Base-by-base conservation (phyloP, 2,797 vertebrate genomes). In the Gorsachius magnificus region DNA sequence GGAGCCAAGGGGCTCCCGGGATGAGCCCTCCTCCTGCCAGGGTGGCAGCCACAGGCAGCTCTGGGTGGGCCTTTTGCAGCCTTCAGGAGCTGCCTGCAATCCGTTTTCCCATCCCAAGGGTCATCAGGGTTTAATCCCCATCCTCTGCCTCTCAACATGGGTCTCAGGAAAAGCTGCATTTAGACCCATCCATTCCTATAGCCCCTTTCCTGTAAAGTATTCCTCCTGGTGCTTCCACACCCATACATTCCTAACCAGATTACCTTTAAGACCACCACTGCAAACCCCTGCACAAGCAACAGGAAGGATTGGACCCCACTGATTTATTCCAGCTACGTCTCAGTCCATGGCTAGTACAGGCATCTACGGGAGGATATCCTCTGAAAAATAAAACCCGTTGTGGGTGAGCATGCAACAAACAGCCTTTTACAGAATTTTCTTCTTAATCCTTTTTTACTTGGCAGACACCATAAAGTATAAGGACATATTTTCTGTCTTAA, bases 401-500 rank as follows among this genome's bases (percentile, higher is more conserved):
- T 35, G 46, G 8, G 21, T 58, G 3, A 87, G 26, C 28, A 48
- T 25, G 16, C 43, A 93, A 83, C 60, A 87, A 85, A 57, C 3
- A 68, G 36, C 33, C 57, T 70, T 68, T 64, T 53, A 96, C 20
- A 53, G 78, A 83, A 43, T 77, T 61, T 72, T 71, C n/a, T 64
- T 76, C 36, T 31, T 93, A 89, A 93, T 89, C 41, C n/a, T 18
- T 89, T 58, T 61, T 20, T 57, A 80, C 8, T 79, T 66, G 66
- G 12, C 28, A 64, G 72, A 46, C 13, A 70, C 16, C 24, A 26
- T 43, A 38, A 93, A 86, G 41, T 56, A 45, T 24, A 89, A 82
- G 20, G 68, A 48, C 7, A 5, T 70, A 74, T 80, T 80, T 92
- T 91, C 56, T 92, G 16, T 13, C 86, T 97, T 93, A 95, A 96